Evolutionary conservation across 2,797 vertebrate genomes (phyloP).

Genomic region (Sebastes wilsoni): DNA sequence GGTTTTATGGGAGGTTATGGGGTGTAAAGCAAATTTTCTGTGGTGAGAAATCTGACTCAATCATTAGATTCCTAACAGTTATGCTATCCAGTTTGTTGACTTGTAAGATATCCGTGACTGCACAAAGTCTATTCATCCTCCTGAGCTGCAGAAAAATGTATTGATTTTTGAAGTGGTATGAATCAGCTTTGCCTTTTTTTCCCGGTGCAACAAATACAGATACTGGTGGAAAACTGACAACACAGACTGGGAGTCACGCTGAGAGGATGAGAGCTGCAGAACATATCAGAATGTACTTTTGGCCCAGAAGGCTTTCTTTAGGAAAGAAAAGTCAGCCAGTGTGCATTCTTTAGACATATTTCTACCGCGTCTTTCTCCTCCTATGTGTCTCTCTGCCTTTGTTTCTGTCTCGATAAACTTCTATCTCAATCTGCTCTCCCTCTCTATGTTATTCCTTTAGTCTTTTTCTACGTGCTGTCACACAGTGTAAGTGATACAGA

Average conservation of each 20-base stretch:
- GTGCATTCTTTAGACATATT: not conserved
- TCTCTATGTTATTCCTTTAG: not conserved
- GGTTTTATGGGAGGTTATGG: no score
- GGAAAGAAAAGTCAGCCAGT: not conserved
- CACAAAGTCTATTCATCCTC: not conserved
- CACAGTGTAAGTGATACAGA: conserved; percentile 70
- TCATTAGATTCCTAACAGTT: not conserved
- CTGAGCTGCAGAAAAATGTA: not conserved
- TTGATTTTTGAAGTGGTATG: not conserved
- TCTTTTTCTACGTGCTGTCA: conserved; percentile 24
- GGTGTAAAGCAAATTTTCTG: no score
- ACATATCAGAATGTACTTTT: not conserved
- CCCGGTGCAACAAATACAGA: not conserved
- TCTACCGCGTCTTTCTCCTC: not conserved
- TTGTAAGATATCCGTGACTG: not conserved
- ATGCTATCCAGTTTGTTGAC: not conserved
- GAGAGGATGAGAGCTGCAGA: conserved; percentile 2
- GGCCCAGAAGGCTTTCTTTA: not conserved
- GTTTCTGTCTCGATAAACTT: not conserved
- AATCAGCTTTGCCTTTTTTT: not conserved
- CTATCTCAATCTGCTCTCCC: not conserved
- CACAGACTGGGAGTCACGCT: not conserved
- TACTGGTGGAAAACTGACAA: not conserved
- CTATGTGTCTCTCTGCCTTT: not conserved
- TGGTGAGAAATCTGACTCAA: not conserved